Conservation (phyloP, 2,888 invertebrate species). For the Notodonta ziczac region DNA sequence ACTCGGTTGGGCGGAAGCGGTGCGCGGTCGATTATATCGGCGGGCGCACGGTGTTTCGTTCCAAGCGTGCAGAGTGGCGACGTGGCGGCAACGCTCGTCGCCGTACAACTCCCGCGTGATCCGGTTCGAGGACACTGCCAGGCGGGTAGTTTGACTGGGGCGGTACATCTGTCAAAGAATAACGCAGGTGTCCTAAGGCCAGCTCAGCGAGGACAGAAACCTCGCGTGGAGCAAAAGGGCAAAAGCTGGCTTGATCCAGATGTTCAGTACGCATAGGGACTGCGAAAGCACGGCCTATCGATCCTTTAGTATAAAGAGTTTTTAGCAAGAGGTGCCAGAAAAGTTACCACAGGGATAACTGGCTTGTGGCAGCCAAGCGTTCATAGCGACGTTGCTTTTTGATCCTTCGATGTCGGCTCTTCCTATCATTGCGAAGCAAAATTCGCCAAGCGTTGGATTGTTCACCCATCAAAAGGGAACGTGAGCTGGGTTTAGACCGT, state of each 20-base stretch:
- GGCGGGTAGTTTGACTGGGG: too few relatives aligned
- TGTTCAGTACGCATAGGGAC: constrained; percentile 87
- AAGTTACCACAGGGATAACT: too few relatives aligned
- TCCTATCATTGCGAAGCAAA: constrained; percentile 90
- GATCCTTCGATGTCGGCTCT: constrained; percentile 90
- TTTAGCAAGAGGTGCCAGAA: constrained; percentile 87
- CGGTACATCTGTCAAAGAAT: too few relatives aligned
- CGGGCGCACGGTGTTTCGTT: too few relatives aligned
- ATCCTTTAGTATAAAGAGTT: constrained; percentile 84
- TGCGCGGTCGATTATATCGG: too few relatives aligned
- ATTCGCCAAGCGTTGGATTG: constrained; percentile 89
- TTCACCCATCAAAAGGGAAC: constrained; percentile 88
- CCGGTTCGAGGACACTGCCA: too few relatives aligned
- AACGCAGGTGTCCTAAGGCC: too few relatives aligned
- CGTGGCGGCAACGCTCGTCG: too few relatives aligned
- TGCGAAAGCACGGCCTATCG: constrained; percentile 88
- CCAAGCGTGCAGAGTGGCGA: too few relatives aligned
- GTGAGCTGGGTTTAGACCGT: constrained; percentile 88
- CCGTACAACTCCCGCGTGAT: too few relatives aligned
- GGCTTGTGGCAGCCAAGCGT: constrained; percentile 87
- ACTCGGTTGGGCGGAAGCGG: too few relatives aligned
- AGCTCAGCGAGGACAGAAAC: too few relatives aligned
- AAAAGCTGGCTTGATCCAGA: constrained; percentile 88
- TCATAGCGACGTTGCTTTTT: constrained; percentile 88
- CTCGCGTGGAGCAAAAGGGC: constrained; percentile 88